These are phyloP conservation scores for Asbolus verrucosus DNA, from an alignment of 1,140 invertebrate genomes.

Conservation along the genomic window DNA sequence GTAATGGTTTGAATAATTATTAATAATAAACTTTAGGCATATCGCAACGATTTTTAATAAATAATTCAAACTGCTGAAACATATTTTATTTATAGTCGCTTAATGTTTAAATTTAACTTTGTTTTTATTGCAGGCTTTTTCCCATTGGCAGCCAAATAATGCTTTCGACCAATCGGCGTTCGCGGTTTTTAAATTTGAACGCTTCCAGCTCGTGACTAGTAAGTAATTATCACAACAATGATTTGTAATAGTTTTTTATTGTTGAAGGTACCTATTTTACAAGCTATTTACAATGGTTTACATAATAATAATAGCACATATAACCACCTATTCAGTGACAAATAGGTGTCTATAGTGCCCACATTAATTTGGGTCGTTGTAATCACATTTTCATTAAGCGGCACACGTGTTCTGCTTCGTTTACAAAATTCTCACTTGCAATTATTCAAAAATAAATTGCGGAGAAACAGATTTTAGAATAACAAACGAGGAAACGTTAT, in stretches of 20 bases:
- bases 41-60: slow-evolving; percentile 26
- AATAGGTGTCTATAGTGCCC: too few relatives aligned
- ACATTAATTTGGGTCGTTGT: too few relatives aligned
- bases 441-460: too few relatives aligned
- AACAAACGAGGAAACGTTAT: too few relatives aligned
- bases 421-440: too few relatives aligned
- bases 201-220: not conserved
- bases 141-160: not conserved
- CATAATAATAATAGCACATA: not conserved
- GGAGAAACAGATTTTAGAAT: too few relatives aligned
- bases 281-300: slow-evolving; percentile 16
- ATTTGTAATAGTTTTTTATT: not conserved
- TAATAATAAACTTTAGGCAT: slow-evolving; percentile 38
- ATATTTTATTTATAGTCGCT: not conserved
- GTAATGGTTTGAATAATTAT: slow-evolving; percentile 42
- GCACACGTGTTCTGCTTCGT: too few relatives aligned
- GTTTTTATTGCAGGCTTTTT: not conserved
- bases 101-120: slow-evolving; percentile 6
- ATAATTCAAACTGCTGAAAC: slow-evolving; percentile 14
- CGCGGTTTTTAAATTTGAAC: not conserved
- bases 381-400: too few relatives aligned
- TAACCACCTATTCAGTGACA: not conserved
- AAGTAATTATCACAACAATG: not conserved
- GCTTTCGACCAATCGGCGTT: not conserved
- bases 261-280: not conserved